These are phyloP conservation scores for Aplodontia rufa DNA, from an alignment of 2,113 vertebrate genomes.

Conservation along the genomic window DNA sequence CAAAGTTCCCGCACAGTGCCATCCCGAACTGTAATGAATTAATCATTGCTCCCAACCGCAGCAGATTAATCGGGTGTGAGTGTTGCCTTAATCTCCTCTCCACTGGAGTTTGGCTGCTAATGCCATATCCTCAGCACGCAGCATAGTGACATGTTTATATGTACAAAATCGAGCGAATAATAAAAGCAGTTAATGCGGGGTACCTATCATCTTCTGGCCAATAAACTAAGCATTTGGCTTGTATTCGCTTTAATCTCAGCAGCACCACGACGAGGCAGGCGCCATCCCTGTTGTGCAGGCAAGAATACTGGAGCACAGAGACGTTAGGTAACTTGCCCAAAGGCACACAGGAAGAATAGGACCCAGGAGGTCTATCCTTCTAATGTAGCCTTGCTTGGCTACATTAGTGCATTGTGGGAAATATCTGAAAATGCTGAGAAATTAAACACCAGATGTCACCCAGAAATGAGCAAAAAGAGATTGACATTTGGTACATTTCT, in stretches of 20 bases:
- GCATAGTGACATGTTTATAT: not conserved
- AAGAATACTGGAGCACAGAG: not conserved
- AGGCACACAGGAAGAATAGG: not conserved
- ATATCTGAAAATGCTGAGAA: not conserved
- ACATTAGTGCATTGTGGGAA: not conserved
- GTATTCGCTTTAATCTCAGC: not conserved
- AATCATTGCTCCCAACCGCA: not conserved
- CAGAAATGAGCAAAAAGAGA: not conserved
- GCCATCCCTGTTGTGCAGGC: not conserved
- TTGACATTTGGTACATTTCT: not conserved
- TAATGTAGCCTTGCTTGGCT: no score
- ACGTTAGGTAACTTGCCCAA: not conserved
- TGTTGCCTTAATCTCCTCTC: not conserved
- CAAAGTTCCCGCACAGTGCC: fast-evolving
- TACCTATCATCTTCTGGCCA: not conserved
- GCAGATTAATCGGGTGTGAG: not conserved
- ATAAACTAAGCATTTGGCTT: not conserved
- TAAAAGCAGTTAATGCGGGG: not conserved
- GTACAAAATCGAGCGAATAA: not conserved
- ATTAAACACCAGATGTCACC: not conserved
- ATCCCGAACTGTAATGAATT: not conserved
- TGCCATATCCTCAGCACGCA: not conserved
- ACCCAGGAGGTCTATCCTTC: not conserved
- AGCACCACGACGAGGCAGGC: fast-evolving
- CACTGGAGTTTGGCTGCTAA: not conserved